phyloP scores from a whole-genome alignment of 2,113 vertebrate genomes.

The Monarcha castaneiventris region DNA sequence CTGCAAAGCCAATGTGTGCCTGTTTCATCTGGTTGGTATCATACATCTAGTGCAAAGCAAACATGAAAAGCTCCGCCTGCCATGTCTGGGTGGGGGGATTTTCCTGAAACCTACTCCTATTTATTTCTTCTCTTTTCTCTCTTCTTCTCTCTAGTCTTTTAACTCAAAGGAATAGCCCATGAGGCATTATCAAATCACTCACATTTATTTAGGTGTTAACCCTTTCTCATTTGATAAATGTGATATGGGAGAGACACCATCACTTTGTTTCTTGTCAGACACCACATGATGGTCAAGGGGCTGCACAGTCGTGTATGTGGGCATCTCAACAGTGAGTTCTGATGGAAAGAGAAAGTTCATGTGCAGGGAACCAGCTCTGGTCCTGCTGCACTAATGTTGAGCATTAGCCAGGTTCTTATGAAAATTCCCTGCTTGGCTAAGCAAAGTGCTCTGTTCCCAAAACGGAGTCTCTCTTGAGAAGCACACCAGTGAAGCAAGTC shows the following conservation, averaged over 20 bases:
- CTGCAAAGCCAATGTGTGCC: background rate
- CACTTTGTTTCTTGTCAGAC: background rate
- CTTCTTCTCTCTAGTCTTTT: too few relatives aligned
- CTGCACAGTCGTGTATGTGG: background rate
- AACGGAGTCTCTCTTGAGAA: background rate
- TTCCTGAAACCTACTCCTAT: background rate
- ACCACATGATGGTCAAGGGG: background rate
- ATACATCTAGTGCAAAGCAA: background rate
- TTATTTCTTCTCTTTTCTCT: background rate
- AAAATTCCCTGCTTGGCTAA: background rate
- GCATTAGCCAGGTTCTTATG: background rate
- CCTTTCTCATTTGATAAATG: background rate
- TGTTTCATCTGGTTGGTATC: background rate
- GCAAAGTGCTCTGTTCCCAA: rapidly evolving
- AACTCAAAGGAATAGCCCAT: background rate
- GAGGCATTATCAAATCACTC: background rate
- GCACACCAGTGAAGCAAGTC: background rate
- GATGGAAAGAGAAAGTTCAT: background rate
- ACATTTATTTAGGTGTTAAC: background rate
- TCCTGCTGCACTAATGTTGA: background rate
- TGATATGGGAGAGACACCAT: background rate
- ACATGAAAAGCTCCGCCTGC: background rate
- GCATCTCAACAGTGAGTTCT: background rate
- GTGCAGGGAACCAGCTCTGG: background rate
- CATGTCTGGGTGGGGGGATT: background rate